Evolutionary conservation across 2,797 vertebrate species (phyloP).

Genomic region (Malurus splendens): DNA sequence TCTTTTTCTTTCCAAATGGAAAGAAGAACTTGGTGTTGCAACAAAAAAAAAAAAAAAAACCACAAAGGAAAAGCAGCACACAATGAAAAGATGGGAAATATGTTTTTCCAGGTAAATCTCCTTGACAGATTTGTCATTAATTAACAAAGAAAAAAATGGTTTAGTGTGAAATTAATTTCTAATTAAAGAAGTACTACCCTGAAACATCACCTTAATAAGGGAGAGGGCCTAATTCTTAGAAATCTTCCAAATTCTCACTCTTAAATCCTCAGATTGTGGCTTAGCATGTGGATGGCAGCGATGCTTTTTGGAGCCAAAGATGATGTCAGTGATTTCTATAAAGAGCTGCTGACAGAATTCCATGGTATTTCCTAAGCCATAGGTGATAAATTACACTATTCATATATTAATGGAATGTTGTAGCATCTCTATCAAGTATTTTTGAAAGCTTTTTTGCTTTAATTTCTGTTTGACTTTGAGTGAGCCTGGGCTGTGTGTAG

Average conservation of each 20-base stretch:
- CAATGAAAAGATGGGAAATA: background rate
- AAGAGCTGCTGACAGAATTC: background rate
- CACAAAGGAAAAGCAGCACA: background rate
- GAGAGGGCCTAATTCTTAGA: background rate
- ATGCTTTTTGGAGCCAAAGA: background rate
- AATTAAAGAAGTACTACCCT: background rate
- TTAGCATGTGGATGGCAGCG: background rate
- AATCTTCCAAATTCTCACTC: accelerated
- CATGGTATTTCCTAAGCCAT: background rate
- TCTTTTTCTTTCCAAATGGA: background rate
- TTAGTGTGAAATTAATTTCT: background rate
- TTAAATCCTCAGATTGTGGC: background rate
- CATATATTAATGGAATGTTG: background rate
- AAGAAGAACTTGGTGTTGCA: background rate
- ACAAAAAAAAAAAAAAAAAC: background rate
- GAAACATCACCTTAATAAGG: background rate
- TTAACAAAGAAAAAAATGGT: background rate
- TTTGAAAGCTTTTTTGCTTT: conserved; percentile 26
- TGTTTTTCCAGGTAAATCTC: background rate
- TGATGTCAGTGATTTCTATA: background rate
- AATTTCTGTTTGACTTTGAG: conserved; percentile 20
- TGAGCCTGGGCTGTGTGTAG: background rate
- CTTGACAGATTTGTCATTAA: background rate
- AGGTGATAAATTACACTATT: background rate
- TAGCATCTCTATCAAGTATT: background rate